Base-by-base conservation (phyloP, 2,888 invertebrate species). In the Lissocephala sabroskyi region DNA sequence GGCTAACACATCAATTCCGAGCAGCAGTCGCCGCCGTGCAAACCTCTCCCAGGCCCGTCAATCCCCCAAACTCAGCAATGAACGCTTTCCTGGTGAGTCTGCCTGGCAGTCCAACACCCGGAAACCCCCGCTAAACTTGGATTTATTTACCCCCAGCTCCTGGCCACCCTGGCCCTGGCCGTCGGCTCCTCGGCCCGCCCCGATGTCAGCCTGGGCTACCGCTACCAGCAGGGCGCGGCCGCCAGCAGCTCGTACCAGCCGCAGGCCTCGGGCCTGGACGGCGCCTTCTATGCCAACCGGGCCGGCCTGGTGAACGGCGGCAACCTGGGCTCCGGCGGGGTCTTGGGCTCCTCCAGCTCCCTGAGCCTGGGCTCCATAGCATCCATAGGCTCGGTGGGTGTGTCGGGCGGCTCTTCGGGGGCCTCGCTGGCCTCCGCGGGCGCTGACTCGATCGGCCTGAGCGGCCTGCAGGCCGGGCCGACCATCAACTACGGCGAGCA, bases 141-240 rank as follows among this genome's bases (percentile, higher is more conserved):
- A 19, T 44, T 5, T 11, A 7, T 9, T 30, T 37, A 30, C 7
- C 39, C 29, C 36, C 28, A 82, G 82, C 54, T 74, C 14, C 43
- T 82, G 49, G 63, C 63, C 54, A 74, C 65, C 56, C 58, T 73
- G 43, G 65, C 75, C 44, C 58, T 65, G 42, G 54, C 70, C 19
- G 57, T 62, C 40, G 41, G 44, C 29, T 54, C 60, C 18, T 41
- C 54, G 23, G 81, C 79, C 3, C 70, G 79, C 40, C 79, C 83
- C 23, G 83, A 83, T 59, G 62, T 82, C 35, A 79, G 79, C 17
- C 51, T 80, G 45, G 73, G 80, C 23, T 82, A 82, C 49, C 63
- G 55, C 19, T 81, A 82, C 35, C 63, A 76, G 37, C 76, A 45
- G 7, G 61, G 58, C 16, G 16, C 23, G 7, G 19, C 36, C 10